phyloP scores from a whole-genome alignment of 2,888 invertebrate species.

The Papilio gigon region DNA sequence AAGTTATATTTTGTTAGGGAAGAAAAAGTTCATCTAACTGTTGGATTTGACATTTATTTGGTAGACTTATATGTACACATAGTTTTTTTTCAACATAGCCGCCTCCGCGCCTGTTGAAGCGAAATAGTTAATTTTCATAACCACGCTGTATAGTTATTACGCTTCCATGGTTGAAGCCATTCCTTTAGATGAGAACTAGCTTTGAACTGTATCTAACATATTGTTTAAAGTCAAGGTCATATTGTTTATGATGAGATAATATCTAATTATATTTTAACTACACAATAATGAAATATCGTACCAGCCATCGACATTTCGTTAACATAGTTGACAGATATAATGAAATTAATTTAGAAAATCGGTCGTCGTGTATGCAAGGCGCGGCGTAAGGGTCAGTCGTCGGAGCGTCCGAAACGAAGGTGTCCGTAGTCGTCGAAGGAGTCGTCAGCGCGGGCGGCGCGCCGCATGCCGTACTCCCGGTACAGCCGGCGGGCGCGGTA shows the following conservation, averaged over 20 bases:
- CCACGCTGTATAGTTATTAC: no score
- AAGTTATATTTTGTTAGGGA: no score
- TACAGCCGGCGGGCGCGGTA: slow-evolving; percentile 63
- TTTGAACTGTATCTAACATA: no score
- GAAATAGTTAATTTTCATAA: no score
- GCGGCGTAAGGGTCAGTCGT: slow-evolving; percentile 62
- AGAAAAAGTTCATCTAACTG: no score
- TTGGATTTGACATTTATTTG: no score
- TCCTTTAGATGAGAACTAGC: no score
- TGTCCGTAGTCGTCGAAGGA: slow-evolving; percentile 89
- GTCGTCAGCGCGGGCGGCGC: slow-evolving; percentile 79
- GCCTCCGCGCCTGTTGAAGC: no score
- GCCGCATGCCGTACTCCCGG: slow-evolving; percentile 83
- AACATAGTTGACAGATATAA: slow-evolving; percentile 28
- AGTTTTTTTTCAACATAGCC: no score
- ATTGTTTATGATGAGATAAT: neutral
- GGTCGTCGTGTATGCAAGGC: slow-evolving; percentile 45
- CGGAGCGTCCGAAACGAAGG: slow-evolving; percentile 86
- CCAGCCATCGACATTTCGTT: slow-evolving; percentile 66
- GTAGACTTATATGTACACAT: no score
- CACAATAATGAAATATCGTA: slow-evolving; percentile 57
- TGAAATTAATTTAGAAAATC: slow-evolving; percentile 17
- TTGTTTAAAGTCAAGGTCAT: neutral
- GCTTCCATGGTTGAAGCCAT: no score
- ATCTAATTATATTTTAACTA: slow-evolving; percentile 41